Base-by-base conservation (phyloP, 2,888 invertebrate genomes). In the Sesamia inferens region DNA sequence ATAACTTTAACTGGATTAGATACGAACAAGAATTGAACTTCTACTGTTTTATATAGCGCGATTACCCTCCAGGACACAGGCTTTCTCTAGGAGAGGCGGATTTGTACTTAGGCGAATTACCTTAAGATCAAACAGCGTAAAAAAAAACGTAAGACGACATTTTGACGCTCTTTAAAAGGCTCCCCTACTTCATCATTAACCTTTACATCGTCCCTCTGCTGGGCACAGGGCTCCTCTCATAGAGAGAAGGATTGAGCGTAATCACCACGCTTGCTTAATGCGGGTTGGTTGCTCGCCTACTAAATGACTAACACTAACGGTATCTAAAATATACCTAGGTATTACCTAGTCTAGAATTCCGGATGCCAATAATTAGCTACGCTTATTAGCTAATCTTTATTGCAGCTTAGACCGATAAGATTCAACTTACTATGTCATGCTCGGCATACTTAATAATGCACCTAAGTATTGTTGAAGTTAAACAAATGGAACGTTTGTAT, bases 341-440 rank as follows among this genome's bases (percentile, higher is more conserved):
- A 44, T 44, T 70, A 70, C 24, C 58, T 22, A 48, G n/a, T 47
- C 22, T 11, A 24, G 4, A 44, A 76, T 58, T 72, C 16, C n/a
- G 39, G 8, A 62, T 13, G 11, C 51, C 2, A 57, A 10, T 71
- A 58, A 71, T 57, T 63, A 44, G 31, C 5, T 5, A 63, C n/a
- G 48, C 62, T 54, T 54, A 72, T 79, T 58, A 13, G 5, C 19
- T 71, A 39, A 71, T 51, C 79, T 63, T 78, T 55, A 71, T 71
- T 58, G 31, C 31, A 62, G 16, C 13, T 47, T 58, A 6, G 7
- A 14, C 11, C 39, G 79, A 79, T 78, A 71, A 39, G 48, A 14
- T 71, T 55, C 24, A 24, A 4, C 5, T 0, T 74, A 22, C 39
- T 59, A n/a, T 58, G 51, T 63, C 51, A 39, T 58, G 57, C 42